These are phyloP conservation scores for Atrichornis clamosus DNA, from an alignment of 2,113 vertebrate species.

Conservation along the genomic window DNA sequence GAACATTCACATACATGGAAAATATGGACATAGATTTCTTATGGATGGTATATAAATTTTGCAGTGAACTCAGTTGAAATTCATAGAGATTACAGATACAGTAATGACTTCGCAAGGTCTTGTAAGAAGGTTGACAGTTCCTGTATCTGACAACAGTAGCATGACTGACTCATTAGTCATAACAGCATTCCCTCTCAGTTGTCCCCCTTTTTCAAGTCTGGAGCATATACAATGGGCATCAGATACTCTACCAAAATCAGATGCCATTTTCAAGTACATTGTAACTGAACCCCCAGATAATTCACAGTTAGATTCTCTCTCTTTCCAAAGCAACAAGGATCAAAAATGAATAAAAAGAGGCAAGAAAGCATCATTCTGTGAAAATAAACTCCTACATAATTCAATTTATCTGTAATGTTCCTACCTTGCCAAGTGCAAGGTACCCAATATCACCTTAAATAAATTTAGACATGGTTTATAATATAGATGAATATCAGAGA, in stretches of 20 bases:
- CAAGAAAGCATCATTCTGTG: neutral
- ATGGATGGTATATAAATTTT: neutral
- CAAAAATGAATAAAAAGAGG: neutral
- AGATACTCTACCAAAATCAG: neutral
- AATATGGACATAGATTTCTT: neutral
- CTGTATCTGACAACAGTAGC: neutral
- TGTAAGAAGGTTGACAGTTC: neutral
- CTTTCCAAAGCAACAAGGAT: accelerated
- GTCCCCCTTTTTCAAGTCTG: neutral
- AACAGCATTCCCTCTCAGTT: neutral
- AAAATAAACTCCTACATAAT: neutral
- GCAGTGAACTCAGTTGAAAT: neutral
- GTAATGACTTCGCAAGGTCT: neutral
- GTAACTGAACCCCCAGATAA: neutral
- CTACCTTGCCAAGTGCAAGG: neutral
- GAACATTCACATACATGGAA: neutral
- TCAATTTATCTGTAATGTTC: neutral
- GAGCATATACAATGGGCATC: accelerated
- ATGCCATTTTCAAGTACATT: neutral
- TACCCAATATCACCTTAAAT: neutral
- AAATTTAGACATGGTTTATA: neutral
- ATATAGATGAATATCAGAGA: neutral
- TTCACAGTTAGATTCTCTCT: neutral
- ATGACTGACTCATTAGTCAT: neutral
- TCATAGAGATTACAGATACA: neutral